These are phyloP conservation scores for Drosophila antonietae DNA, from an alignment of 2,888 invertebrate genomes.

Conservation along the genomic window DNA sequence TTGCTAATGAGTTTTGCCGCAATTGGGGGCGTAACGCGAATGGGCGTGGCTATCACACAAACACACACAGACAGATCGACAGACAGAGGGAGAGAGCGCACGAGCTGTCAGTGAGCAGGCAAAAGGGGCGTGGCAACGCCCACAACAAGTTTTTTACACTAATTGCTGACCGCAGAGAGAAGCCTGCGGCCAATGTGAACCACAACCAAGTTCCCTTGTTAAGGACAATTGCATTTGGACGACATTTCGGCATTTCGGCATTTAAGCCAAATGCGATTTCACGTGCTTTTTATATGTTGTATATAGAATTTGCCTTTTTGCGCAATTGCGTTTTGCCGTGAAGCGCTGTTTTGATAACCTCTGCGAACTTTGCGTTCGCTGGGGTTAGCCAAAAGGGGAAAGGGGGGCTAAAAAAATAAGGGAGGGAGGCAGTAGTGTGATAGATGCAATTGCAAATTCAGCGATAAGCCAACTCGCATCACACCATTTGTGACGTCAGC, in stretches of 20 bases:
- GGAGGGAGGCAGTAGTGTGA: not conserved
- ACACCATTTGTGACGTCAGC: conserved; percentile 19
- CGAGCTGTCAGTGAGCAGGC: conserved; percentile 38
- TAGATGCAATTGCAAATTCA: conserved; percentile 8
- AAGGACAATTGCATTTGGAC: not conserved
- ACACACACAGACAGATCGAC: not conserved
- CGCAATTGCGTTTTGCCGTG: not conserved
- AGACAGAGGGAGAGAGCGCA: not conserved
- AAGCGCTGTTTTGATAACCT: conserved; percentile 39
- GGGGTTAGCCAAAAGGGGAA: conserved; percentile 11
- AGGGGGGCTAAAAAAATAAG: not conserved
- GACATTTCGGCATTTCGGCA: conserved; percentile 15
- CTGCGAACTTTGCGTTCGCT: conserved; percentile 3
- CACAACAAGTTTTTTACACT: conserved; percentile 67
- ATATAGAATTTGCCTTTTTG: conserved; percentile 11
- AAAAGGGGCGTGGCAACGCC: conserved; percentile 33
- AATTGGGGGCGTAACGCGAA: conserved; percentile 44
- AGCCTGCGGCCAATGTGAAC: conserved; percentile 4
- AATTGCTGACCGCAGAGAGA: conserved; percentile 54
- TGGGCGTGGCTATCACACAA: conserved; percentile 30
- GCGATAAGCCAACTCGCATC: conserved; percentile 21
- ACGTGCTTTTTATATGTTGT: not conserved
- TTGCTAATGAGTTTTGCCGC: conserved; percentile 75
- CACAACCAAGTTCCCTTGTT: conserved; percentile 4
- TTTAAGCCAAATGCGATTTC: conserved; percentile 4